These are phyloP conservation scores for Pomatostomus ruficeps DNA, from an alignment of 2,113 vertebrate species.

Conservation along the genomic window DNA sequence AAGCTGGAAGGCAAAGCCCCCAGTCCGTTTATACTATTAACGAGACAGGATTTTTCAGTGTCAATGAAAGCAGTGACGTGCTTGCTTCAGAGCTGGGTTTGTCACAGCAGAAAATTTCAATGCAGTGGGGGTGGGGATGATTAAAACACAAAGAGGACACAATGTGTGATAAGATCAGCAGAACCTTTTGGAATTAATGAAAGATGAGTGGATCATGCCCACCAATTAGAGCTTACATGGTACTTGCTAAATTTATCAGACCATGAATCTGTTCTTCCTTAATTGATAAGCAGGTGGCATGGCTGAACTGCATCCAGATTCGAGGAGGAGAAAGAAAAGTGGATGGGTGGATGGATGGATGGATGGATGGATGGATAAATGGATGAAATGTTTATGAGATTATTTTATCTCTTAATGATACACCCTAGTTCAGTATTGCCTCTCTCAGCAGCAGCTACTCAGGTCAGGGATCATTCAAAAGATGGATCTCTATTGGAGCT, in stretches of 20 bases:
- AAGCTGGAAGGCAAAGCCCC: conserved; percentile 28
- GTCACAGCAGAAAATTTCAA: neutral
- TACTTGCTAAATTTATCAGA: neutral
- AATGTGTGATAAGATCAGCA: conserved; percentile 27
- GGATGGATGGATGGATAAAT: neutral
- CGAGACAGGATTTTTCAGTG: conserved; percentile 31
- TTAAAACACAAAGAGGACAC: neutral
- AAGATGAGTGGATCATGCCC: neutral
- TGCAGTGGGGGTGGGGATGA: neutral
- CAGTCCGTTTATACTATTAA: conserved; percentile 43
- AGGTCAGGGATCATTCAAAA: neutral
- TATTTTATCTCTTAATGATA: neutral
- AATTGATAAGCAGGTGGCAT: neutral
- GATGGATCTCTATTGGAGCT: neutral
- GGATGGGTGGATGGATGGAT: neutral
- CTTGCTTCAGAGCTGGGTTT: neutral
- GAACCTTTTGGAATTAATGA: conserved; percentile 1
- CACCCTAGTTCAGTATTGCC: neutral
- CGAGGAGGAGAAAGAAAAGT: neutral
- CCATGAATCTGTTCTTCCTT: conserved; percentile 4
- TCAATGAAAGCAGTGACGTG: neutral
- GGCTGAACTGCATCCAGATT: conserved; percentile 28
- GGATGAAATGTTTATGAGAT: neutral
- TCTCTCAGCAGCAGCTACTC: neutral
- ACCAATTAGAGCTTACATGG: neutral